Evolutionary conservation across 2,888 invertebrate species (phyloP), one percentile per base, ranked within the genome.

Genomic region (Drosophila dives): DNA sequence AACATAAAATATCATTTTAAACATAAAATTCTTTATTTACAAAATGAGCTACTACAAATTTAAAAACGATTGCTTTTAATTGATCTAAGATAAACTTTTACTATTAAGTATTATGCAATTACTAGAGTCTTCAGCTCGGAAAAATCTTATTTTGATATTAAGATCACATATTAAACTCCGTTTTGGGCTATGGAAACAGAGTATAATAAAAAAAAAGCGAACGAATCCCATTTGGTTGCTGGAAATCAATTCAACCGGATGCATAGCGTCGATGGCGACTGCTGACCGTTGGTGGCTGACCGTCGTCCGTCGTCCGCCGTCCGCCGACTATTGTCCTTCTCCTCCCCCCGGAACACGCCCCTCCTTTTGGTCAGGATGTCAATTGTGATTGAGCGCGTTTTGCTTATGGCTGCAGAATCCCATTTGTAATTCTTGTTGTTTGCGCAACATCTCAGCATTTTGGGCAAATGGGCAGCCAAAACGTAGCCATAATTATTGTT

Each of bases 241-340:
- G 45, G 55, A 82, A 85, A 83, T 86, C 83, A 88, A 86, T 86
- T 84, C 75, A 84, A 77, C 86, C 90, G 86, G 86, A 87, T 90
- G 90, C 86, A 86, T 75, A 83, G 69, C 72, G 78, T 69, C 76
- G 61, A 51, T 69, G 72, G 64, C 70, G 65, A 48, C 83, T 74
- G 75, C 70, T 83, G 83, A 83, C 81, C 83, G 49, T 71, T 67
- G 76, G 65, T 26, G 72, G 54, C 36, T 55, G 49, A 17, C 50
- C 75, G 45, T 23, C 23, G 49, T 7, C 48, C 29, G 8, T 8
- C 42, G 34, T 64, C 54, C 68, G 38, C 15, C 40, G 23, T 40
- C 32, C 68, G 33, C 15, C 34, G 23, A 33, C 32, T 60, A 60
- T 49, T 49, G 45, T 23, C 55, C 26, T 20, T 23, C 17, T n/a